Conservation (phyloP, 2,888 invertebrate species). For the Corythucha ciliata region DNA sequence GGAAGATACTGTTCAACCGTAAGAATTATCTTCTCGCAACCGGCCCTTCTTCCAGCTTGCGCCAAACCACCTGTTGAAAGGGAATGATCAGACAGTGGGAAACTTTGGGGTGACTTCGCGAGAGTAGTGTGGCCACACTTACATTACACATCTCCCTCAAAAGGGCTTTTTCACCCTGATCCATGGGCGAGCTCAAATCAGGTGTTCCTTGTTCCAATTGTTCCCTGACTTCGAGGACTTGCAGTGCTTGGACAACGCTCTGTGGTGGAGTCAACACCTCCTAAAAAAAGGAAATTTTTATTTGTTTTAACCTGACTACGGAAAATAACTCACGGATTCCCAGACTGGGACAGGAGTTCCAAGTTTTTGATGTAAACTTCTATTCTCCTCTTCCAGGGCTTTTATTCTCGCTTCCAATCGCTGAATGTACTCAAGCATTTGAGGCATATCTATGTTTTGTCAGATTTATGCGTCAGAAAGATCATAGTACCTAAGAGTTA, state of each 20-base stretch:
- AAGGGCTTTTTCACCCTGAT: constrained; percentile 83
- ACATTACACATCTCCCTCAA: constrained; percentile 93
- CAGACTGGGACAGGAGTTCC: constrained; percentile 35
- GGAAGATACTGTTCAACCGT: constrained; percentile 19
- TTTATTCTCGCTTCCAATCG: constrained; percentile 80
- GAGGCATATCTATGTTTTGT: constrained; percentile 23
- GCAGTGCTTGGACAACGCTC: constrained; percentile 84
- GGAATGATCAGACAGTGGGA: neutral
- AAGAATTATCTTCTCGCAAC: constrained; percentile 30
- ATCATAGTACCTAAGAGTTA: neutral
- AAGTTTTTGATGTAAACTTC: constrained; percentile 47
- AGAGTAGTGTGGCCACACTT: too few relatives aligned
- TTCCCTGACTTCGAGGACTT: constrained; percentile 84
- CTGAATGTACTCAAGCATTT: constrained; percentile 84
- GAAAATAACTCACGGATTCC: constrained; percentile 24
- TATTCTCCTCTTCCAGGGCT: constrained; percentile 67
- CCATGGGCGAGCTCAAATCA: constrained; percentile 35
- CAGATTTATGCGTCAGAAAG: neutral
- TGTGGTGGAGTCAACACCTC: constrained; percentile 54
- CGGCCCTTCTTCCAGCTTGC: constrained; percentile 67
- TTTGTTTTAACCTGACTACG: neutral
- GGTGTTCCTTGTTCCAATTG: constrained; percentile 55
- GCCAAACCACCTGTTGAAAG: constrained; percentile 67
- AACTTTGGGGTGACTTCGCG: neutral
- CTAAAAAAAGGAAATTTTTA: constrained; percentile 17